A percentile compares a stretch with the other conserved stretches of the same genome.
Evolutionary conservation across 2,888 invertebrate genomes (phyloP).

Genomic region (Geophilus truncorum): DNA sequence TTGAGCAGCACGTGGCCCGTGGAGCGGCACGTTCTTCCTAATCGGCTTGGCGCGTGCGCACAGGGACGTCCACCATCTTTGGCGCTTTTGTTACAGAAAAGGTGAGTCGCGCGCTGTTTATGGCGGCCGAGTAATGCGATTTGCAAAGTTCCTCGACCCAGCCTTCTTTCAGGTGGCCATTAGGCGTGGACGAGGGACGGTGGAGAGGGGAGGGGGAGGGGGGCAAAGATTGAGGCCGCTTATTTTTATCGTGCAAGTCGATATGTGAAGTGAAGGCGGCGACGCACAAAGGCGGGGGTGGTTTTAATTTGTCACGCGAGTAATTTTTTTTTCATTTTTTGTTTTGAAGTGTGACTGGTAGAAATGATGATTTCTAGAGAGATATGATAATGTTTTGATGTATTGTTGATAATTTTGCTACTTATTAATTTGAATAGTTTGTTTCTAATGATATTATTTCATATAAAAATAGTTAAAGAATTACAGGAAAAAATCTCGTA

Average conservation of each 20-base stretch:
- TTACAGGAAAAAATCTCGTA: too few species aligned
- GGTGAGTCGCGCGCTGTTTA: neutral
- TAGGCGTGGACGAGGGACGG: neutral
- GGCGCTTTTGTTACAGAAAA: neutral
- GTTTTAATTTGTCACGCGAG: neutral
- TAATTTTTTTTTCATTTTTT: too few species aligned
- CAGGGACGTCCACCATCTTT: neutral
- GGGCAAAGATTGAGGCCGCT: too few species aligned
- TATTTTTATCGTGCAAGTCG: neutral
- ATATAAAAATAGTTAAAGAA: too few species aligned
- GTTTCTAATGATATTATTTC: too few species aligned
- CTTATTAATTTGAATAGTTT: too few species aligned
- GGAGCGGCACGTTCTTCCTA: neutral
- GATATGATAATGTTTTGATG: too few species aligned
- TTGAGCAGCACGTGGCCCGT: neutral
- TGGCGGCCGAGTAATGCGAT: neutral
- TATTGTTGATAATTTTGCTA: too few species aligned
- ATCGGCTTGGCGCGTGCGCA: constrained; percentile 4
- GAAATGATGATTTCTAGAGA: too few species aligned
- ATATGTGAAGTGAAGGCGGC: neutral
- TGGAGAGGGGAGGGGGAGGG: too few species aligned
- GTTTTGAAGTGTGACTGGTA: too few species aligned
- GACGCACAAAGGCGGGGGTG: neutral
- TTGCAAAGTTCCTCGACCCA: neutral
- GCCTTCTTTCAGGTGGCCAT: neutral